phyloP scores from a whole-genome alignment of 2,797 vertebrate genomes.

The Steatocranus sp. region DNA sequence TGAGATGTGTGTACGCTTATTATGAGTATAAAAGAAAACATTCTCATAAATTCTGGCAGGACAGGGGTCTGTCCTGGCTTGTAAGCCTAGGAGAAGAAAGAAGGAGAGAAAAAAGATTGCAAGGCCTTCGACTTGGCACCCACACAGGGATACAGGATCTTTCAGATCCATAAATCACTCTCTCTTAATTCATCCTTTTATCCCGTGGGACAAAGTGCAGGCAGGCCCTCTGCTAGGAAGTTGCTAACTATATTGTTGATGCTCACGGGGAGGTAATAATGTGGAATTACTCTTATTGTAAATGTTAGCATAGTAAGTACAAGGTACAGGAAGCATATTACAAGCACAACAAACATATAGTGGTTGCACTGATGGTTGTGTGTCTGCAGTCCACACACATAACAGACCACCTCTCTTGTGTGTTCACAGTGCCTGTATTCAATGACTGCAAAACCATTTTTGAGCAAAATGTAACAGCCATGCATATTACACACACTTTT shows the following conservation, averaged over 20 bases:
- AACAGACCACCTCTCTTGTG: not conserved
- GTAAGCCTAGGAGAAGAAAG: conserved; percentile 57
- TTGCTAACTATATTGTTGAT: conserved; percentile 32
- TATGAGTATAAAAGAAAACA: conserved; percentile 75
- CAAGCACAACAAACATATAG: conserved; percentile 22
- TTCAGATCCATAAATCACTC: conserved; percentile 66
- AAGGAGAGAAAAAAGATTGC: conserved; percentile 34
- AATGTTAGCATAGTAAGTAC: conserved; percentile 56
- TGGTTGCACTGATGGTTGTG: conserved; percentile 6
- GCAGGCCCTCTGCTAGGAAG: conserved; percentile 31
- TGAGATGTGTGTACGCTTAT: conserved; percentile 68
- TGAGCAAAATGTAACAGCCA: not conserved
- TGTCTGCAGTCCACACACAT: conserved; percentile 1
- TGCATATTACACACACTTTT: not conserved
- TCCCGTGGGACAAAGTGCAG: conserved; percentile 46
- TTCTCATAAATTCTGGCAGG: conserved; percentile 70
- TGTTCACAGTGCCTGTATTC: not conserved
- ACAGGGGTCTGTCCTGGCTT: conserved; percentile 69
- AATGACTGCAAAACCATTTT: not conserved
- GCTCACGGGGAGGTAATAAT: conserved; percentile 39
- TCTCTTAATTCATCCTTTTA: conserved; percentile 58
- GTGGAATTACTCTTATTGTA: conserved; percentile 49
- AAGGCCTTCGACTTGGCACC: conserved; percentile 54
- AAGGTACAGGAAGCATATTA: conserved; percentile 47
- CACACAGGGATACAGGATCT: conserved; percentile 49